phyloP scores from a whole-genome alignment of 2,797 vertebrate genomes.

The Darevskia mixta region DNA sequence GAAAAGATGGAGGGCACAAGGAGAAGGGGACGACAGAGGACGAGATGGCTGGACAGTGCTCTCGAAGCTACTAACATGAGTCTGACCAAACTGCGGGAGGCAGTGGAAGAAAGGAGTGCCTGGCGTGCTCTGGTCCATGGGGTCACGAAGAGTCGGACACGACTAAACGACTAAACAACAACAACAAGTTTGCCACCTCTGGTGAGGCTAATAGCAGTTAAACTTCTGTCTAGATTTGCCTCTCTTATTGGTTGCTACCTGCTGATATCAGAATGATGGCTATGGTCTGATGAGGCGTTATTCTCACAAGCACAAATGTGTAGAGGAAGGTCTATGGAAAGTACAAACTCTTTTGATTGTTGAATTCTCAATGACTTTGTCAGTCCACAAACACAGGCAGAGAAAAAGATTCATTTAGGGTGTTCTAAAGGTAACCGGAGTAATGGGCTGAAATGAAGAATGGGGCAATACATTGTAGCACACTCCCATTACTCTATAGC shows the following conservation, averaged over 20 bases:
- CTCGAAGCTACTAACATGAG: too few relatives aligned
- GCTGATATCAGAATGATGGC: neutral
- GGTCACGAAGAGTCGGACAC: too few relatives aligned
- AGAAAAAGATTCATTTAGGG: conserved; percentile 16
- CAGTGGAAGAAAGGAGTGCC: too few relatives aligned
- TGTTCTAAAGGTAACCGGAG: neutral
- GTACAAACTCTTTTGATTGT: neutral
- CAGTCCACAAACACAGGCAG: neutral
- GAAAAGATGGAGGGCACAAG: too few relatives aligned
- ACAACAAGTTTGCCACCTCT: neutral
- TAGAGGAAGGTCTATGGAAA: neutral
- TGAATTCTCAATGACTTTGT: neutral
- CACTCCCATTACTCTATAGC: conserved; percentile 44
- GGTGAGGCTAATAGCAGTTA: neutral
- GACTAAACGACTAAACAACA: too few relatives aligned
- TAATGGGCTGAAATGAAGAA: conserved; percentile 28
- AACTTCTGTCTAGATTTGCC: neutral
- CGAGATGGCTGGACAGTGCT: too few relatives aligned
- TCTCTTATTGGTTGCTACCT: neutral
- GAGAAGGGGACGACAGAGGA: too few relatives aligned
- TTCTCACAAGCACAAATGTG: neutral
- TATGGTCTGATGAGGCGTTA: neutral
- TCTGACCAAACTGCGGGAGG: too few relatives aligned
- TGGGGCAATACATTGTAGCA: conserved; percentile 24
- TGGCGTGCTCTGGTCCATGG: too few relatives aligned